Base-by-base conservation (phyloP, 2,888 invertebrate genomes). In the Dynastes grantii region DNA sequence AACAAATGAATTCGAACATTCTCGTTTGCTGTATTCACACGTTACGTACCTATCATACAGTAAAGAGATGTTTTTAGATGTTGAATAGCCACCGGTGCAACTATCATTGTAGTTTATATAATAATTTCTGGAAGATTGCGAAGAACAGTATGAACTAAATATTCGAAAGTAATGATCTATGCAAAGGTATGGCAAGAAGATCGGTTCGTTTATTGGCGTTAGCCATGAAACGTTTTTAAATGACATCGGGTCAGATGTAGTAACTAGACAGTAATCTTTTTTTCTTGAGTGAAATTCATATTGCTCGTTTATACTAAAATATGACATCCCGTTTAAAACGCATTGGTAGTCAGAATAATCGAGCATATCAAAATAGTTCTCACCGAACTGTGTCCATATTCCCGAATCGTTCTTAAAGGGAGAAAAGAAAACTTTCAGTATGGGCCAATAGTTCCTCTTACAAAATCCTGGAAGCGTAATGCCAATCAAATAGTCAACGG, bases 191-290 rank as follows among this genome's bases (percentile, higher is more conserved):
- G 64, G 64, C 6, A 32, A 2, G 32, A 64, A 40, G 3, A 64
- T 64, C 4, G 64, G 64, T 37, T 32, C 32, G n/a, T 64, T 4
- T n/a, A 1, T 6, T 40, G 64, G 64, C 4, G 32, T n/a, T 32
- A 64, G 2, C 64, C 64, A 64, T 5, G 64, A 64, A 9, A 37
- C n/a, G n/a, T 64, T 64, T 37, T 16, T 37, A 13, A 16, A 64
- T 2, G 64, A 64, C n/a, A 8, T 11, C 11, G 29, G 9, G n/a
- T 64, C n/a, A 6, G 40, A 13, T 4, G 64, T 40, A 64, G 37
- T 64, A 64, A 64, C 64, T 51, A 70, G 13, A 16, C 70, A 70
- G 49, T 70, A 53, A 5, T 53, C n/a, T n/a, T n/a, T 53, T 9
- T n/a, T 70, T 53, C 13, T 29, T 29, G 53, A 53, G 6, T 70